Evolutionary conservation across 2,888 invertebrate species (phyloP).

Genomic region (Scelioninae gen. 2): DNA sequence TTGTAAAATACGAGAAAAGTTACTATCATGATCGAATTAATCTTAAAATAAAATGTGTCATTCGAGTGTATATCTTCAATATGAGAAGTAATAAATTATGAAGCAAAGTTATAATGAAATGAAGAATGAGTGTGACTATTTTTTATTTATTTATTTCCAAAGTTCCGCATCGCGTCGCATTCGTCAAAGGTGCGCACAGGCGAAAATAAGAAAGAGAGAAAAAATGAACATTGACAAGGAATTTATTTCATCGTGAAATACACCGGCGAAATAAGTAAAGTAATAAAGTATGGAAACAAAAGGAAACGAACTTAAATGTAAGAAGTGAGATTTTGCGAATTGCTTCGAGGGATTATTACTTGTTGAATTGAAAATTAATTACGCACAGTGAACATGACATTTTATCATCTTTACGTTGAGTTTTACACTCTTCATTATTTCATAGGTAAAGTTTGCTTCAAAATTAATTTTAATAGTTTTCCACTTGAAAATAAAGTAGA

Average conservation of each 20-base stretch:
- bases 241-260: constrained; percentile 16
- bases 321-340: constrained; percentile 14
- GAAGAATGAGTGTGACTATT: constrained; percentile 13
- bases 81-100: constrained; percentile 12
- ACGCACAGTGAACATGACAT: not conserved
- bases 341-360: not conserved
- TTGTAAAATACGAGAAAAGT: too few species aligned
- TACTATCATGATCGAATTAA: too few species aligned
- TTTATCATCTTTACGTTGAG: not conserved
- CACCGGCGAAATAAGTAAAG: not conserved
- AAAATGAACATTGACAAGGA: constrained; percentile 20
- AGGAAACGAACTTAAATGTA: constrained; percentile 11
- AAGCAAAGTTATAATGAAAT: constrained; percentile 29
- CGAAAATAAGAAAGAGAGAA: constrained; percentile 2
- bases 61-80: too few species aligned
- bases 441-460: not conserved
- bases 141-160: constrained; percentile 26
- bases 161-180: constrained; percentile 7
- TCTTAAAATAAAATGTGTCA: too few species aligned
- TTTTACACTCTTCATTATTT: too few species aligned
- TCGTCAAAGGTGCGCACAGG: constrained; percentile 21
- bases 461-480: too few species aligned
- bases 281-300: constrained; percentile 2
- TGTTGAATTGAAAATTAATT: constrained; percentile 13
- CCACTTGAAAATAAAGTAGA: too few species aligned